Evolutionary conservation across 1,140 invertebrate species (phyloP), one percentile per base, ranked within the genome.

Genomic region (Riptortus pedestris): DNA sequence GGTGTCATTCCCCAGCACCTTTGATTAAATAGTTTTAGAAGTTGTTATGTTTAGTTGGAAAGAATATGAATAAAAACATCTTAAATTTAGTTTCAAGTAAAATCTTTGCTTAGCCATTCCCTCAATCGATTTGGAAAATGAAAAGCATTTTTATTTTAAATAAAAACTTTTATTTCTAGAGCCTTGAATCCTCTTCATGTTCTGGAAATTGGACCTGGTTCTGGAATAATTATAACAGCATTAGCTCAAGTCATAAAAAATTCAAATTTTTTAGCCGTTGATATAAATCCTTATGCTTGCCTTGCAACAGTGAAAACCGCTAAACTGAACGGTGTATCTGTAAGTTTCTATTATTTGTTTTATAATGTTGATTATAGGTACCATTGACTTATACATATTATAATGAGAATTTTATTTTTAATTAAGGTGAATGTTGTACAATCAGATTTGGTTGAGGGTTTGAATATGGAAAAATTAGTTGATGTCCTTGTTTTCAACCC

Each of bases 401-500:
- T 26, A 24, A 7, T 38, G 9, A 24, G 22, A 9, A 5, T 60
- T 38, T 38, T 4, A 27, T 47, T 47, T 26, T 20, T 16, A 20
- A 48, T 47, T 7, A 43, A 67, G 62, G 69, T 93, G 18, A 82
- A 92, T 67, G 69, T 80, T 20, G 67, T 92, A 0, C 79, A 80
- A 63, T 85, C 85, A 76, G 82, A 91, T 78, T 77, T 94, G 52
- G 70, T 77, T 38, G 72, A 71, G 75, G 69, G 76, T 74, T 72
- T 81, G 68, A 71, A 72, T 31, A 68, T 27, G 1, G 51, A 70
- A 45, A 72, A 77, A 55, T 70, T 74, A 1, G 83, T 90, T 70
- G 96, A 99, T 81, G 63, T 98, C 22, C 76, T 99, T 59, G 70
- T 99, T 58, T 99, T 97, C 70, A 99, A 99, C 83, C 96, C 96